Conservation (phyloP, 2,888 invertebrate species). For the Dasypolia templi region DNA sequence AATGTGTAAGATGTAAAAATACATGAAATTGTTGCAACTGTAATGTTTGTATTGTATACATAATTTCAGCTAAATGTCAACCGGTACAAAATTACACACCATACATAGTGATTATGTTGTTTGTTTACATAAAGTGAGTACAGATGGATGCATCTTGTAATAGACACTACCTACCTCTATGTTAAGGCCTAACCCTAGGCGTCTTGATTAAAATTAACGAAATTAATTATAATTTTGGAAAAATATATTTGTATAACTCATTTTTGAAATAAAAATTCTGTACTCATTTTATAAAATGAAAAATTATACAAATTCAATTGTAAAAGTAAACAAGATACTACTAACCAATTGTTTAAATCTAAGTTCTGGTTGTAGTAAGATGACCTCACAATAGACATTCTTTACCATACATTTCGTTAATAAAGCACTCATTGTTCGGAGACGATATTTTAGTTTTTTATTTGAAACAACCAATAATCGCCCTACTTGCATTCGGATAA, state of each 20-base stretch:
- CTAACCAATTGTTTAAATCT: conserved; percentile 65
- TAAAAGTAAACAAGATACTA: conserved; percentile 64
- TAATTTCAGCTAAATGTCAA: conserved; percentile 59
- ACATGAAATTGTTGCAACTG: conserved; percentile 69
- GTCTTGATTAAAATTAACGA: conserved; percentile 68
- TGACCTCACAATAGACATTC: conserved; percentile 86
- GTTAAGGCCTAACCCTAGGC: conserved; percentile 76
- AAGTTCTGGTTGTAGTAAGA: conserved; percentile 84
- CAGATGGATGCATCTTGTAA: conserved; percentile 65
- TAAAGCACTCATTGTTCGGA: conserved; percentile 90
- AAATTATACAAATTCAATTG: conserved; percentile 59
- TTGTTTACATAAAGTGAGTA: conserved; percentile 73
- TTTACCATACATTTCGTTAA: conserved; percentile 89
- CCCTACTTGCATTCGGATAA: background rate
- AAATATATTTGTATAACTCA: conserved; percentile 71
- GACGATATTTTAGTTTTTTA: conserved; percentile 43
- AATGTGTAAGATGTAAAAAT: conserved; percentile 61
- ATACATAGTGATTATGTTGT: conserved; percentile 44
- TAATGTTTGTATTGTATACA: conserved; percentile 66
- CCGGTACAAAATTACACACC: conserved; percentile 63
- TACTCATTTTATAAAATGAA: conserved; percentile 77
- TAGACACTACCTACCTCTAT: conserved; percentile 75
- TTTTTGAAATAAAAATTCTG: conserved; percentile 71
- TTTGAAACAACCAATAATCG: background rate
- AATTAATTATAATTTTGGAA: conserved; percentile 73